phyloP scores from a whole-genome alignment of 2,113 vertebrate species.

The Bettongia penicillata region DNA sequence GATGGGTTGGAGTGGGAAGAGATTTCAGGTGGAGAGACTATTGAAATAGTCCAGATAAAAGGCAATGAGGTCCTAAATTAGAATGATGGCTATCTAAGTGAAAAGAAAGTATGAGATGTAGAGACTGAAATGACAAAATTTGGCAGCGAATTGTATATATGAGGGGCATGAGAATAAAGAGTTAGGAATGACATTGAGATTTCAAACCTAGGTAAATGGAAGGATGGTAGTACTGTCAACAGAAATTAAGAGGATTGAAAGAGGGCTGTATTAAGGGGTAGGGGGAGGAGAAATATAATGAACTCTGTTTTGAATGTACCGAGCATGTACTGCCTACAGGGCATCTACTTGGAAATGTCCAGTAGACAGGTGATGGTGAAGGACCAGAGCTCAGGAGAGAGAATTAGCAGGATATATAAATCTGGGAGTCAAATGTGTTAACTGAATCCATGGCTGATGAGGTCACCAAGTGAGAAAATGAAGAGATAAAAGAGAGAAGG shows the following conservation, averaged over 20 bases:
- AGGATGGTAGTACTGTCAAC: neutral
- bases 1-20: neutral
- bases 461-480: neutral
- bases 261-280: neutral
- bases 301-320: neutral
- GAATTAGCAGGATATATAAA: neutral
- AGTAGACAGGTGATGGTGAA: neutral
- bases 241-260: neutral
- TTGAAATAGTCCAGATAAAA: neutral
- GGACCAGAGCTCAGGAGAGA: neutral
- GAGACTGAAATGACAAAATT: neutral
- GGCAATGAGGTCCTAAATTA: neutral
- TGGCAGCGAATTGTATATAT: neutral
- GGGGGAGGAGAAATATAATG: neutral
- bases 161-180: neutral
- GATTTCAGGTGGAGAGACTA: neutral
- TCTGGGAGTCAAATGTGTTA: neutral
- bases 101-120: neutral
- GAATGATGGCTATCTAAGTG: neutral
- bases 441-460: neutral
- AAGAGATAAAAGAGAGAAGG: neutral
- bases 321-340: neutral
- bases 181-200: neutral
- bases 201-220: neutral
- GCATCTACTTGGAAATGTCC: neutral